Base-by-base conservation (phyloP, 1,140 invertebrate species). In the Homalodisca vitripennis region DNA sequence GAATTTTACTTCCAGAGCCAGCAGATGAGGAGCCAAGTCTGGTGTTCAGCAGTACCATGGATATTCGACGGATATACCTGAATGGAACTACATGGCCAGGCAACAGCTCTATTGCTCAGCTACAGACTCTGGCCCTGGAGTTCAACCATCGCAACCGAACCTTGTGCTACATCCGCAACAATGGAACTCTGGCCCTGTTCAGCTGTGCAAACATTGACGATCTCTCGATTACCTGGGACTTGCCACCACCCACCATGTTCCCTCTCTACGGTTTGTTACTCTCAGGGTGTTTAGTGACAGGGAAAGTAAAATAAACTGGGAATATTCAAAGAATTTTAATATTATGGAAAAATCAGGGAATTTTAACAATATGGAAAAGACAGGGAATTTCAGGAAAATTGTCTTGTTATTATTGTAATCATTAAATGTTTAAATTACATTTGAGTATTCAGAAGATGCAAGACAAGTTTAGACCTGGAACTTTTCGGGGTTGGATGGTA, bases 151-250 rank as follows among this genome's bases (percentile, higher is more conserved):
- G 82, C 70, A 88, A 88, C 78, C 78, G 86, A 29, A 84, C 85
- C 17, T 75, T 90, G 0, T 93, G 70, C 32, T 69, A 67, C 48
- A 34, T 69, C 17, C 65, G 51, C n/a, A 53, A 69, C 31, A 66
- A 70, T 22, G 47, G 64, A 68, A 81, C 77, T 68, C 82, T 81
- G 73, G 77, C 82, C 20, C 74, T 77, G 31, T 75, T 89, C 6
- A 81, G 83, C 66, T 91, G 88, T 78, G 85, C 83, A 55, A 80
- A 82, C 67, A 82, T 86, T 57, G 85, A 88, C 72, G 81, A 90
- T 77, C 79, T 89, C 53, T 77, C 79, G 20, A 75, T 82, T 32
- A 80, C 81, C 72, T 87, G 86, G 82, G 78, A 80, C 53, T 73
- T 89, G 74, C 83, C 84, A 27, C 69, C 81, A 29, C 85, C 85